A percentile compares a stretch with the other conserved stretches of the same genome.
Conservation (phyloP, 2,888 invertebrate genomes). For the Cephalotes varians region DNA sequence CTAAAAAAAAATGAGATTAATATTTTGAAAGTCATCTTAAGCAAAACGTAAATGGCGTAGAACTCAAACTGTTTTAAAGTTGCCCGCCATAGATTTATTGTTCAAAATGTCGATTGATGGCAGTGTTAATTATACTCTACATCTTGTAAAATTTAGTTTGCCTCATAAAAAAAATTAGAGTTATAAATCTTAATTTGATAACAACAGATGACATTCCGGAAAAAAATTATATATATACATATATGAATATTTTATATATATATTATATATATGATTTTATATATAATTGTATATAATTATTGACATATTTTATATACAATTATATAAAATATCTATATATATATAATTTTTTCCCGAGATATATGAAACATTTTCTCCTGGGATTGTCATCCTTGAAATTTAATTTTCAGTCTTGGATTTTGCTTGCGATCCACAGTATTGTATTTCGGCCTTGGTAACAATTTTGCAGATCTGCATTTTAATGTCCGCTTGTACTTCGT, state of each 20-base stretch:
- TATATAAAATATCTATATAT: too few relatives aligned
- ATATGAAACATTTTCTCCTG: too few relatives aligned
- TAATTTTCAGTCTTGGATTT: slow-evolving; percentile 26
- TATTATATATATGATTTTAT: too few relatives aligned
- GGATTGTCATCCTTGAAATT: not conserved
- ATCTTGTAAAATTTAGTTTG: not conserved
- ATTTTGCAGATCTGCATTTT: slow-evolving; percentile 81
- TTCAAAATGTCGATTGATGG: not conserved
- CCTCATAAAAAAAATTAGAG: not conserved
- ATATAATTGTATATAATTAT: too few relatives aligned
- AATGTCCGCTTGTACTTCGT: slow-evolving; percentile 78
- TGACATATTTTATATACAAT: too few relatives aligned
- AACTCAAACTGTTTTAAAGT: not conserved
- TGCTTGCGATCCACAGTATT: slow-evolving; percentile 56
- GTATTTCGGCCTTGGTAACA: slow-evolving; percentile 78
- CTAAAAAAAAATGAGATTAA: not conserved
- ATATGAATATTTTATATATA: too few relatives aligned
- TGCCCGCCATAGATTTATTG: not conserved
- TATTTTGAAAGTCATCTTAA: not conserved
- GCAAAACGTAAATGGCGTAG: not conserved
- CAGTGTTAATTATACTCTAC: not conserved
- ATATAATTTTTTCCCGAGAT: too few relatives aligned
- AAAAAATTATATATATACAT: too few relatives aligned
- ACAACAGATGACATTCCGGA: too few relatives aligned
- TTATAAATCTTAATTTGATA: not conserved